These are phyloP conservation scores for Stratiomys singularior DNA, from an alignment of 2,888 invertebrate species.

Conservation along the genomic window DNA sequence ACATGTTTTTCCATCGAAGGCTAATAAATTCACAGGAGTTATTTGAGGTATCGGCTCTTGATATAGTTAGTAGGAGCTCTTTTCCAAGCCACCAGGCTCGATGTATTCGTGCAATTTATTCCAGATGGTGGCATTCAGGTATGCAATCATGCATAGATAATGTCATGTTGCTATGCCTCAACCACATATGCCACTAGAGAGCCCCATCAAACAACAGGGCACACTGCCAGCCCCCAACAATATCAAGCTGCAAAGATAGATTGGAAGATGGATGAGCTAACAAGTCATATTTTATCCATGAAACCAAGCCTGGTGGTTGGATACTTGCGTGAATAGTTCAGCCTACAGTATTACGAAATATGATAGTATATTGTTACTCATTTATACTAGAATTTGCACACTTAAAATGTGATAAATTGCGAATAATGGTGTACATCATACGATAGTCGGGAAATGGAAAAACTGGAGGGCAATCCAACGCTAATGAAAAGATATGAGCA, in stretches of 20 bases:
- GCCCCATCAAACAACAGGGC: constrained; percentile 12
- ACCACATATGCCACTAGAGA: not conserved
- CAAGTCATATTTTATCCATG: no score
- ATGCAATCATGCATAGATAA: constrained; percentile 46
- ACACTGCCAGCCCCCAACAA: not conserved
- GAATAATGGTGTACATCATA: not conserved
- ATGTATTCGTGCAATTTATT: constrained; percentile 19
- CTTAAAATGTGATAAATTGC: constrained; percentile 37
- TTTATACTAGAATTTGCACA: constrained; percentile 35
- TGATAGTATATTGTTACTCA: constrained; percentile 30
- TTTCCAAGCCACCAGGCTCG: not conserved
- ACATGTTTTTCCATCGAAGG: constrained; percentile 9
- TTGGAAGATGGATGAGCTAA: constrained; percentile 12
- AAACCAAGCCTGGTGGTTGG: not conserved
- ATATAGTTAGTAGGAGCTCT: not conserved
- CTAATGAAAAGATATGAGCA: no score
- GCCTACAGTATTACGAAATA: constrained; percentile 21
- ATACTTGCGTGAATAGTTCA: not conserved
- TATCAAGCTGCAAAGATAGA: not conserved
- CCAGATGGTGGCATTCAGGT: constrained; percentile 43
- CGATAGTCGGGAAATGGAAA: no score
- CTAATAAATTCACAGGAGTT: constrained; percentile 38
- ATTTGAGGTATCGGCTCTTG: constrained; percentile 38
- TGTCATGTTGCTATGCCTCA: constrained; percentile 16
- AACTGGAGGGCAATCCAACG: no score